phyloP scores from a whole-genome alignment of 1,140 invertebrate genomes.

The Leptestheria dahalacensis region DNA sequence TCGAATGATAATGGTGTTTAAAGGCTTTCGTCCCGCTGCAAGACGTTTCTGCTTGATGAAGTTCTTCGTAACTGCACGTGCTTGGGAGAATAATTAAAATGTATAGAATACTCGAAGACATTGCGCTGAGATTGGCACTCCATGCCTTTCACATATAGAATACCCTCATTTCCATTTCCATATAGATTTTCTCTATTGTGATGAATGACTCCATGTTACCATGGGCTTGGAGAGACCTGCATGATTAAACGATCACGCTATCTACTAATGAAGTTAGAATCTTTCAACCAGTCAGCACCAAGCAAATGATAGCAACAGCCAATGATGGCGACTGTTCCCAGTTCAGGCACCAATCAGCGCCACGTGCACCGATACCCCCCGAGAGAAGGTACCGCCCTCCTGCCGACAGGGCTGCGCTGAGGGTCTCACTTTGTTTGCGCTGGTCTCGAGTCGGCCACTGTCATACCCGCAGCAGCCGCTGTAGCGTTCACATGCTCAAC shows the following conservation, averaged over 20 bases:
- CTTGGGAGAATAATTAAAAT: not conserved
- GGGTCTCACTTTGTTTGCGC: not conserved
- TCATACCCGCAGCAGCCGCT: not conserved
- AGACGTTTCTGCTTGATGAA: not conserved
- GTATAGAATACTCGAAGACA: too few relatives aligned
- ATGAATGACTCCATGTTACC: not conserved
- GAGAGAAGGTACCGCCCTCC: too few relatives aligned
- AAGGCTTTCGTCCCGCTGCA: not conserved
- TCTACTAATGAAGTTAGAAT: not conserved
- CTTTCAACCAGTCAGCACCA: not conserved
- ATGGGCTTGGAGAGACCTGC: not conserved
- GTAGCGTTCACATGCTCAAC: not conserved
- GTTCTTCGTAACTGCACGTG: not conserved
- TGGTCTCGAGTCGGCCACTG: not conserved
- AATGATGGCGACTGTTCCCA: too few relatives aligned
- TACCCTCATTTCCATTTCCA: not conserved
- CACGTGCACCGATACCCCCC: too few relatives aligned
- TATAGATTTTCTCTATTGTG: not conserved
- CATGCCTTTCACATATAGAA: not conserved
- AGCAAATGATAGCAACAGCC: too few relatives aligned
- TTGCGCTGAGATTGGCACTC: too few relatives aligned
- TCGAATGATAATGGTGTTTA: not conserved
- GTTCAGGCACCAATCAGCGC: too few relatives aligned
- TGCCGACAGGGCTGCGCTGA: not conserved
- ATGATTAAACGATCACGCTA: not conserved